Percentiles rank a stretch among this genome's conserved stretches.
Evolutionary conservation across 2,797 vertebrate genomes (phyloP).

Genomic region (Trematomus bernacchii): DNA sequence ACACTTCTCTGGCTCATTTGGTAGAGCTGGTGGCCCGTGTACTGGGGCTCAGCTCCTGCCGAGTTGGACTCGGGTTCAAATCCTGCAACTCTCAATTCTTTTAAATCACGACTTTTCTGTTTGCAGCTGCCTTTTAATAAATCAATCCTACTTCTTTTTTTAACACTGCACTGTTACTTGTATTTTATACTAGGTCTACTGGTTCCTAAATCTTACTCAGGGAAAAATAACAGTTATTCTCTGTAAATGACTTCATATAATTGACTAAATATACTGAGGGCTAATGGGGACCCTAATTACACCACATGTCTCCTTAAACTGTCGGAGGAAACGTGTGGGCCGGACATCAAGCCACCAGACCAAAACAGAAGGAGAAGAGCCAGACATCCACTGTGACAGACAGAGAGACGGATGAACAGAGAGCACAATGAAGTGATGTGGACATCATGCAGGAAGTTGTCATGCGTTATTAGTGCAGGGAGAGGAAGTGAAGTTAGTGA

Average conservation of each 20-base stretch:
- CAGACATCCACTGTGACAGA: slow-evolving; percentile 36
- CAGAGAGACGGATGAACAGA: slow-evolving; percentile 33
- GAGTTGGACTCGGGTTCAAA: too few relatives aligned
- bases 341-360: slow-evolving; percentile 17
- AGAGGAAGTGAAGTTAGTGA: slow-evolving; percentile 44
- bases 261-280: neutral
- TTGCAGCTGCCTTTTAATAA: too few relatives aligned
- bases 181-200: too few relatives aligned
- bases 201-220: neutral
- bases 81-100: too few relatives aligned
- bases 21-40: too few relatives aligned
- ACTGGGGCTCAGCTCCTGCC: too few relatives aligned
- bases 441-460: slow-evolving; percentile 64
- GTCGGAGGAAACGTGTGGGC: slow-evolving; percentile 1
- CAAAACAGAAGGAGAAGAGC: slow-evolving; percentile 32
- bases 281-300: neutral
- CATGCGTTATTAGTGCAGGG: slow-evolving; percentile 66
- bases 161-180: too few relatives aligned
- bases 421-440: slow-evolving; percentile 26
- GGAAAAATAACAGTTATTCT: neutral
- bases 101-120: too few relatives aligned
- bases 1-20: neutral
- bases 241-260: neutral
- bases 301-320: neutral
- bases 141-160: too few relatives aligned